Conservation (phyloP, 2,797 vertebrate species). For the Erithacus rubecula region DNA sequence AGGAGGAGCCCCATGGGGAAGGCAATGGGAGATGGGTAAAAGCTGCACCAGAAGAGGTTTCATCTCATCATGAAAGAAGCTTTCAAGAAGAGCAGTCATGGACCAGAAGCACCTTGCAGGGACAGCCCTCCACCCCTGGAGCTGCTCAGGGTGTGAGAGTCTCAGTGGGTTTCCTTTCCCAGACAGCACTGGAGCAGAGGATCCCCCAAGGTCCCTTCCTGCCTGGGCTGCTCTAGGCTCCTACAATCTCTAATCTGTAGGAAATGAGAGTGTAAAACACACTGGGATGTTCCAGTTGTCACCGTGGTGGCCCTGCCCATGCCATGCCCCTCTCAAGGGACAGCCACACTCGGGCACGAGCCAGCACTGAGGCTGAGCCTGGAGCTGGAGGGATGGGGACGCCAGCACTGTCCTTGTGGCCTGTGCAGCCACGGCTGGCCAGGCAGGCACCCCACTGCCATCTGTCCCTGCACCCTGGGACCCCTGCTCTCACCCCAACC, state of each 20-base stretch:
- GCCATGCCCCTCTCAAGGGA: fast-evolving
- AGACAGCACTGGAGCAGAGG: fast-evolving
- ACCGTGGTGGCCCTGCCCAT: neutral
- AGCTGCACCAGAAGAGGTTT: neutral
- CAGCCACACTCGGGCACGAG: fast-evolving
- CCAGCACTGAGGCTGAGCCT: neutral
- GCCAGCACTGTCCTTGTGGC: neutral
- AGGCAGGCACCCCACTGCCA: fast-evolving
- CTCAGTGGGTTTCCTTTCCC: neutral
- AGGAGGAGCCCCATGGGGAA: neutral
- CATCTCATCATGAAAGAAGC: neutral
- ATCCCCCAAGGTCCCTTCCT: neutral
- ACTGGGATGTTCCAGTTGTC: neutral
- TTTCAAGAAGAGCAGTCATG: neutral
- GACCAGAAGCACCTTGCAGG: neutral
- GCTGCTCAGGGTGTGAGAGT: neutral
- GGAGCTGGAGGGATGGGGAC: neutral
- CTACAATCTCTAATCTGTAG: neutral
- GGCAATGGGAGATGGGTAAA: neutral
- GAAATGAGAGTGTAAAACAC: neutral
- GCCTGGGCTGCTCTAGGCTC: neutral
- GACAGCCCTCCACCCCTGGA: fast-evolving
- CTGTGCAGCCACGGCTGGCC: fast-evolving
- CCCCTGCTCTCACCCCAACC: too few species aligned
- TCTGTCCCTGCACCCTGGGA: neutral